Base-by-base conservation (phyloP, 2,888 invertebrate species). In the Orthosia gothica region DNA sequence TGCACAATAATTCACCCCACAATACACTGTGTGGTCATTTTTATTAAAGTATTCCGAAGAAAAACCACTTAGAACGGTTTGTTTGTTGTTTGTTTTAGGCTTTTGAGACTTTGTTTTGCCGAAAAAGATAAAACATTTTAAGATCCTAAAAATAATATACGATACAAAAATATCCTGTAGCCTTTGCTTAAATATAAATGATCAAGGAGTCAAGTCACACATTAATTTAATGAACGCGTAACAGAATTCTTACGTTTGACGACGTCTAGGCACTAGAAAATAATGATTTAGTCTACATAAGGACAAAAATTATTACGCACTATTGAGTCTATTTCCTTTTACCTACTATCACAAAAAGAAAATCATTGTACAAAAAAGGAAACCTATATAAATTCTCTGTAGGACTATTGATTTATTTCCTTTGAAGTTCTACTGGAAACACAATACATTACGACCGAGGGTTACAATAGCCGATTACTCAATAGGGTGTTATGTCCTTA, bases 1-100 rank as follows among this genome's bases (percentile, higher is more conserved):
- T 79, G 59, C 62, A 75, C 59, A 69, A 71, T 79, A 82, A 82
- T 71, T 83, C 69, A 79, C 58, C 12, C 3, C 45, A 69, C 40
- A 79, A 69, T 50, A 59, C 40, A 65, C 62, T 49, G 13, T 70
- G 62, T 58, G 47, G 67, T 68, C 67, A 74, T 57, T 74, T 78
- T 78, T 69, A 50, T 26, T 40, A 59, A 52, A 40, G 59, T 20
- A 18, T 50, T 81, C 78, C 50, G 55, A 55, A 52, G 62, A 65
- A 68, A 32, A n/a, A 2, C 32, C 40, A 58, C 64, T 76, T 54
- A 13, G 1, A 15, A 57, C 3, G 16, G 15, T 49, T 18, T 74
- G 20, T 68, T 73, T 78, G 49, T 65, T 74, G 50, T 32, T 20
- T 7, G 18, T 63, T 61, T 64, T 18, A 57, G 45, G 40, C 15